Evolutionary conservation across 1,140 invertebrate genomes (phyloP).

Genomic region (Penaeus japonicus): DNA sequence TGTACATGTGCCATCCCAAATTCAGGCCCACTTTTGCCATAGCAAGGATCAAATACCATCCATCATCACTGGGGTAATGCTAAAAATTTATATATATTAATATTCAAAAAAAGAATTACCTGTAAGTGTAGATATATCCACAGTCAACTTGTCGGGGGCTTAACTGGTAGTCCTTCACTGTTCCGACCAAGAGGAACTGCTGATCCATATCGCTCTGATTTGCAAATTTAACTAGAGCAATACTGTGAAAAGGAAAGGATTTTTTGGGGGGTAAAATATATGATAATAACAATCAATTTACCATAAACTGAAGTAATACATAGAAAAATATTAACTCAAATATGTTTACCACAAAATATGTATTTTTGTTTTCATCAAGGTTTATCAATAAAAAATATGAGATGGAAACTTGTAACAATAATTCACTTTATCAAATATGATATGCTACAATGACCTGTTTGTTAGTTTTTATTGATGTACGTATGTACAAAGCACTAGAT

Average conservation of each 20-base stretch:
- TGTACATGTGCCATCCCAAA: too few species aligned
- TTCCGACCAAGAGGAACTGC: conserved; percentile 82
- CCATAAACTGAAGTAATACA: background rate
- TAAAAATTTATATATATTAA: too few species aligned
- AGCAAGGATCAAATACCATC: background rate
- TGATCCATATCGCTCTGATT: conserved; percentile 74
- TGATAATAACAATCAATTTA: background rate
- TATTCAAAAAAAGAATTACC: conserved; percentile 66
- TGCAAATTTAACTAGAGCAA: conserved; percentile 77
- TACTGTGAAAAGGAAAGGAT: conserved; percentile 66
- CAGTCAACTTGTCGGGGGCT: conserved; percentile 82
- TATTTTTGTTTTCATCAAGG: too few species aligned
- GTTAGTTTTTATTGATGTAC: too few species aligned
- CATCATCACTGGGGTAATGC: too few species aligned
- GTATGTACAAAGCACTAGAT: too few species aligned
- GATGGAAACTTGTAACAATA: background rate
- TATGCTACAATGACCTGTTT: background rate
- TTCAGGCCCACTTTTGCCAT: too few species aligned
- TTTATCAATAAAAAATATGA: background rate
- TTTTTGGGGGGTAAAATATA: background rate
- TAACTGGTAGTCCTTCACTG: conserved; percentile 89
- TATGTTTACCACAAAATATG: too few species aligned
- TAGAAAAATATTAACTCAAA: too few species aligned
- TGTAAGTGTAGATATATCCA: conserved; percentile 89
- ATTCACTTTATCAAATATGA: background rate